Conservation (phyloP, 1,140 invertebrate species). For the Anoplophora glabripennis region DNA sequence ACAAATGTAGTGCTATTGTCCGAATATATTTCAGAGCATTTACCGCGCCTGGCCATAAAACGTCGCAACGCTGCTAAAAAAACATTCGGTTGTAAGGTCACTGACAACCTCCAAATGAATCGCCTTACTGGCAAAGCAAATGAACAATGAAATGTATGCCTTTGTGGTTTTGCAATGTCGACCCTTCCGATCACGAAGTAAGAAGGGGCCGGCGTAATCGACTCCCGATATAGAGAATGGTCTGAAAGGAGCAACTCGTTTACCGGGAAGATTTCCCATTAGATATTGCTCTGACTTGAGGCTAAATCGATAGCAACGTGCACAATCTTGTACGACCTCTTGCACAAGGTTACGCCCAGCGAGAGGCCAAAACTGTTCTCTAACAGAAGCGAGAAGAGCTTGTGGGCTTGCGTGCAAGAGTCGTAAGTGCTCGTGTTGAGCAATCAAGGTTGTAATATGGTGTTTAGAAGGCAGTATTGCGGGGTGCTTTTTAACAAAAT, state of each 20-base stretch:
- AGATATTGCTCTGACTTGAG: background rate
- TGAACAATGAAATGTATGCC: slow-evolving; percentile 39
- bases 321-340: slow-evolving; percentile 3
- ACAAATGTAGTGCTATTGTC: slow-evolving; percentile 19
- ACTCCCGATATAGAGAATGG: slow-evolving; percentile 23
- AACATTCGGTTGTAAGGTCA: slow-evolving; percentile 30
- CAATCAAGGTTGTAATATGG: slow-evolving; percentile 29
- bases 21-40: slow-evolving; percentile 28
- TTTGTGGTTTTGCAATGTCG: slow-evolving; percentile 31
- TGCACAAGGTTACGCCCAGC: background rate
- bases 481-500: slow-evolving; percentile 33
- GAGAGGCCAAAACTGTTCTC: slow-evolving; percentile 9
- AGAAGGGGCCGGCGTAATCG: slow-evolving; percentile 36
- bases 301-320: slow-evolving; percentile 2
- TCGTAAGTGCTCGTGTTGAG: slow-evolving; percentile 25
- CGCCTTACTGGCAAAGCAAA: slow-evolving; percentile 41
- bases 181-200: slow-evolving; percentile 19
- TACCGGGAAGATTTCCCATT: slow-evolving; percentile 5
- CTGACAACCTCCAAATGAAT: slow-evolving; percentile 44
- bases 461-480: slow-evolving; percentile 30
- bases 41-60: slow-evolving; percentile 36
- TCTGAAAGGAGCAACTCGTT: background rate
- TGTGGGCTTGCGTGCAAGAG: slow-evolving; percentile 33
- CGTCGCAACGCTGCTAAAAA: slow-evolving; percentile 34
- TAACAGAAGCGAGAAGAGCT: slow-evolving; percentile 14